Percentiles rank a stretch among this genome's conserved stretches.
phyloP scores from a whole-genome alignment of 1,140 invertebrate genomes.

The Drosophila santomea region DNA sequence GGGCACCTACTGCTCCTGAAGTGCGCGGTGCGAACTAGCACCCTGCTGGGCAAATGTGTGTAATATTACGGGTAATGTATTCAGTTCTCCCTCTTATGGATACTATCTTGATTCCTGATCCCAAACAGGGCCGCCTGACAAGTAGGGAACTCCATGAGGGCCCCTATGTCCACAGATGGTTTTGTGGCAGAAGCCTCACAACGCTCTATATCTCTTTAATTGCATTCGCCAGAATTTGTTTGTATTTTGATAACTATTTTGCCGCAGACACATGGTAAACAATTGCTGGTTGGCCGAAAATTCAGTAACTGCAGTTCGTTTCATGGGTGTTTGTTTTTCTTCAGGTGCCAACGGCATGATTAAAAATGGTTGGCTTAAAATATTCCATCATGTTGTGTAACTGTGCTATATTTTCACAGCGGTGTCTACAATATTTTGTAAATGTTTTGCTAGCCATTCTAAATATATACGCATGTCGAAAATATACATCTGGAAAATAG shows the following conservation, averaged over 20 bases:
- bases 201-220: slow-evolving; percentile 24
- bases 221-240: slow-evolving; percentile 28
- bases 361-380: slow-evolving; percentile 62
- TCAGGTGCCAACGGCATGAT: slow-evolving; percentile 60
- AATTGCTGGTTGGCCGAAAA: slow-evolving; percentile 22
- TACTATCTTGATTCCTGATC: slow-evolving; percentile 16
- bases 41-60: slow-evolving; percentile 58
- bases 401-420: slow-evolving; percentile 41
- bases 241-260: slow-evolving; percentile 56
- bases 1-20: slow-evolving; percentile 30
- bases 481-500: slow-evolving; percentile 8
- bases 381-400: slow-evolving; percentile 39
- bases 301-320: slow-evolving; percentile 7
- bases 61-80: slow-evolving; percentile 44
- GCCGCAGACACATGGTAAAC: slow-evolving; percentile 37
- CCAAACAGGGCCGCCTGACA: slow-evolving; percentile 36
- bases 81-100: background rate
- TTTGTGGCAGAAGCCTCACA: background rate
- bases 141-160: slow-evolving; percentile 10
- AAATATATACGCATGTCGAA: slow-evolving; percentile 19
- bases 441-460: slow-evolving; percentile 1
- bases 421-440: background rate
- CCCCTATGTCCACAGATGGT: background rate
- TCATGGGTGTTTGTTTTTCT: slow-evolving; percentile 32
- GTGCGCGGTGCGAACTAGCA: slow-evolving; percentile 36